These are phyloP conservation scores for Bradypus variegatus DNA, from an alignment of 2,797 vertebrate genomes.

Conservation along the genomic window DNA sequence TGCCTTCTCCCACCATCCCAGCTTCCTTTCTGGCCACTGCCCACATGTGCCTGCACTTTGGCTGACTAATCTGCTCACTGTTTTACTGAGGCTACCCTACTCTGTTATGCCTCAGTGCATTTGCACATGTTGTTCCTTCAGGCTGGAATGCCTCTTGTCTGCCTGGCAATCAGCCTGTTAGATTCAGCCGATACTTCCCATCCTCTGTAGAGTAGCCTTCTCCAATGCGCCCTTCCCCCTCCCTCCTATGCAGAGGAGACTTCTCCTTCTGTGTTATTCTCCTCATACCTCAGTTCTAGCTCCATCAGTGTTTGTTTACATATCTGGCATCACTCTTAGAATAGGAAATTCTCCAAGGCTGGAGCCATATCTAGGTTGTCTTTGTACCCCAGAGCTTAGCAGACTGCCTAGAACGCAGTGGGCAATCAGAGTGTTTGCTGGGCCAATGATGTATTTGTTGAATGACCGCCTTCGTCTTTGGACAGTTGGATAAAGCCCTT, in stretches of 20 bases:
- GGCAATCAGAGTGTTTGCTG: neutral
- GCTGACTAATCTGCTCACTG: neutral
- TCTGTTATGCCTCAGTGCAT: neutral
- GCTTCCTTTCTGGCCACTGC: neutral
- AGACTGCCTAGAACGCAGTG: neutral
- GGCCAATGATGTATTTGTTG: neutral
- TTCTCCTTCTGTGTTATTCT: neutral
- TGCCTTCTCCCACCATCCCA: neutral
- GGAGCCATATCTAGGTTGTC: neutral
- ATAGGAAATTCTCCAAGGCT: conserved; percentile 15
- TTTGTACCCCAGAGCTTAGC: neutral
- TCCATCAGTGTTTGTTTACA: conserved; percentile 16
- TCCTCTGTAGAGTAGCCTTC: neutral
- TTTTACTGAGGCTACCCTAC: neutral
- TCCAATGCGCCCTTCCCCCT: neutral
- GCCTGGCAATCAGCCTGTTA: conserved; percentile 7
- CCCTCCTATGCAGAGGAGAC: neutral
- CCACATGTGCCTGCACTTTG: neutral
- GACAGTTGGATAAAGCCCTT: neutral
- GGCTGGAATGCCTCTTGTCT: conserved; percentile 15
- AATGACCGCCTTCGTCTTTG: neutral
- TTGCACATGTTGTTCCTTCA: conserved; percentile 18
- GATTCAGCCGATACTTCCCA: neutral
- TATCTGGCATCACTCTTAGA: neutral
- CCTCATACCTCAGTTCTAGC: neutral